These are phyloP conservation scores for Grapholita molesta DNA, from an alignment of 1,140 invertebrate genomes.

Conservation along the genomic window DNA sequence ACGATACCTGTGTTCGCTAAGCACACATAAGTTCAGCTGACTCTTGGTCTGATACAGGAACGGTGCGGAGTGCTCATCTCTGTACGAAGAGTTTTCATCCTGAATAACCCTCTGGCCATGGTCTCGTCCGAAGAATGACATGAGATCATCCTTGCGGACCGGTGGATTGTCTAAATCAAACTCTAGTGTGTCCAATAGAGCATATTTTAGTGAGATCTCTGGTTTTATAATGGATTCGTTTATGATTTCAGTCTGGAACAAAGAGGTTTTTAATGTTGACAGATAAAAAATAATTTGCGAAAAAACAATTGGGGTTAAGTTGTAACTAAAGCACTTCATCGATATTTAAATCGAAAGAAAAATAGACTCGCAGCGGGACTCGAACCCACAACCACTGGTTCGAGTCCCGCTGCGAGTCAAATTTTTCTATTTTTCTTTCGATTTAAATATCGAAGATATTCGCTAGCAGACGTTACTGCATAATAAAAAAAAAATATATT, in stretches of 20 bases:
- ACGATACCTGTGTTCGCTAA: slow-evolving; percentile 44
- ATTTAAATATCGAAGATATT: too few species aligned
- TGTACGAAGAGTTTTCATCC: slow-evolving; percentile 79
- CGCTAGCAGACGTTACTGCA: too few species aligned
- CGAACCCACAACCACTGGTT: too few species aligned
- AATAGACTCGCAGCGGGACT: too few species aligned
- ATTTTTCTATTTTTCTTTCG: too few species aligned
- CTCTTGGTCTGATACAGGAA: slow-evolving; percentile 89
- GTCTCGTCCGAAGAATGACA: slow-evolving; percentile 73
- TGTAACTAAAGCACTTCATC: too few species aligned
- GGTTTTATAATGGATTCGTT: slow-evolving; percentile 88
- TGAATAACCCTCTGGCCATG: slow-evolving; percentile 74
- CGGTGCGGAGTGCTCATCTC: slow-evolving; percentile 88
- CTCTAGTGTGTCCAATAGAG: slow-evolving; percentile 70
- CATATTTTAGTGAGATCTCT: slow-evolving; percentile 84
- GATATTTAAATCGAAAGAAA: too few species aligned
- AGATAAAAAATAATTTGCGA: too few species aligned
- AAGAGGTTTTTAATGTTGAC: too few species aligned
- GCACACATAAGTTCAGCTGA: slow-evolving; percentile 84
- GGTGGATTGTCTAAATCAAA: slow-evolving; percentile 67
- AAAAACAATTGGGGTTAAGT: too few species aligned
- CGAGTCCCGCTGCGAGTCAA: too few species aligned
- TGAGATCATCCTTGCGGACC: slow-evolving; percentile 61
- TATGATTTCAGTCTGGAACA: slow-evolving; percentile 79
- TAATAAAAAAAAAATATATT: too few species aligned